Percentiles rank a stretch among this genome's conserved stretches.
phyloP scores from a whole-genome alignment of 2,113 vertebrate species.

The Thamnaconus septentrionalis region DNA sequence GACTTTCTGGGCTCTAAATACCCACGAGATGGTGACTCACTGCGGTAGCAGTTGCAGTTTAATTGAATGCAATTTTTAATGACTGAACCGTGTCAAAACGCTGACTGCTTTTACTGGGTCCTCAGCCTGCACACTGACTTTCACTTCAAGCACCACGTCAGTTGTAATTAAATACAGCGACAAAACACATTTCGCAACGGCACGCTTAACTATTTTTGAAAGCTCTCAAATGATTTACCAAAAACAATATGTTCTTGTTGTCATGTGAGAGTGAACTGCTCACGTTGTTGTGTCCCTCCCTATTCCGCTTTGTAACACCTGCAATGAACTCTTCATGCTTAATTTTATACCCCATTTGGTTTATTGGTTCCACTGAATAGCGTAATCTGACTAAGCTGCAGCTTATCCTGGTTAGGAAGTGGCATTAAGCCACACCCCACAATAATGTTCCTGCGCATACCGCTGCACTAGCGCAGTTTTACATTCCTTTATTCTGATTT shows the following conservation, averaged over 20 bases:
- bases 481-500: constrained; percentile 15
- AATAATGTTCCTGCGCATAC: constrained; percentile 10
- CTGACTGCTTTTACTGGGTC: constrained; percentile 25
- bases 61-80: constrained; percentile 40
- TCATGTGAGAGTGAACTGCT: no score
- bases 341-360: constrained; percentile 25
- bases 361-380: constrained; percentile 45
- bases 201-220: not conserved
- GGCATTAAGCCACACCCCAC: constrained; percentile 9
- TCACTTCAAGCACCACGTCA: no score
- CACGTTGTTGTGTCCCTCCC: not conserved
- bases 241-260: no score
- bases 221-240: no score
- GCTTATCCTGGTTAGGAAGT: constrained; percentile 35
- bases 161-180: no score
- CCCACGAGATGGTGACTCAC: constrained; percentile 47
- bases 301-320: constrained; percentile 1
- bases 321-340: constrained; percentile 20
- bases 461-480: not conserved
- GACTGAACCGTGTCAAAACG: constrained; percentile 28
- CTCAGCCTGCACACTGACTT: no score
- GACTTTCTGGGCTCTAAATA: constrained; percentile 35
- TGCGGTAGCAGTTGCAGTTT: constrained; percentile 49
- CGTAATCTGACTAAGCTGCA: constrained; percentile 28
- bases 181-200: not conserved